Base-by-base conservation (phyloP, 30 jellyfish, hydroid and myxozoan genomes). In the Hydractinia symbiolongicarpus region DNA sequence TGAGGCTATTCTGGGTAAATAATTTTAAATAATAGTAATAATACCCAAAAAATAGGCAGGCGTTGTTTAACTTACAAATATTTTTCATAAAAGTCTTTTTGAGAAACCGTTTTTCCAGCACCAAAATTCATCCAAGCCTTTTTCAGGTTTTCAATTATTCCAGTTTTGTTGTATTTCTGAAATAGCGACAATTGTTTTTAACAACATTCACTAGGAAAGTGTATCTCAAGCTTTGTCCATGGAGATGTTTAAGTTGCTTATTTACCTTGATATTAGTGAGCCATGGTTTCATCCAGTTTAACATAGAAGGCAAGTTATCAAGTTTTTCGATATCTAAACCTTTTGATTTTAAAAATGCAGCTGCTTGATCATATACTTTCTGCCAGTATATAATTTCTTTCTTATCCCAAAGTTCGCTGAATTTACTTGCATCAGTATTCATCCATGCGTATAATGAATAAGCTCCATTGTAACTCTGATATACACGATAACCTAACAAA, bases 371-470 rank as follows among this genome's bases (percentile, higher is more conserved):
- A 30, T 72, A 55, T 16, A 74, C 83, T 61, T 84, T 82, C 19
- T 84, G 87, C 93, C 88, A 84, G 9, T 61, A 72, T 30, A 84
- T 84, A 76, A 84, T 76, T 61, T 84, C 93, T 10, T 79, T 70
- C 8, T 78, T 77, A 30, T 66, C 79, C 77, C 83, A 64, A 5
- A 77, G 72, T 57, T 72, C 8, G 16, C 55, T 53, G 77, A 76
- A 19, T 30, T 8, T 71, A 54, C 51, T 71, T 78, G 66, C 53
- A 21, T 79, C 84, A 9, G 64, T 85, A 14, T 76, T 61, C 40
- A 85, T 80, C 94, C 94, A 85, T 2, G 94, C 94, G 20, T 85
- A 77, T 6, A 85, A 64, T 0, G 94, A 85, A 71, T 66, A 85
- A 14, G 94, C 89, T 53, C 79, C 73, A 55, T 78, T 72, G 72